Evolutionary conservation across 2,888 invertebrate genomes (phyloP).

Genomic region (Galerucella pusilla): DNA sequence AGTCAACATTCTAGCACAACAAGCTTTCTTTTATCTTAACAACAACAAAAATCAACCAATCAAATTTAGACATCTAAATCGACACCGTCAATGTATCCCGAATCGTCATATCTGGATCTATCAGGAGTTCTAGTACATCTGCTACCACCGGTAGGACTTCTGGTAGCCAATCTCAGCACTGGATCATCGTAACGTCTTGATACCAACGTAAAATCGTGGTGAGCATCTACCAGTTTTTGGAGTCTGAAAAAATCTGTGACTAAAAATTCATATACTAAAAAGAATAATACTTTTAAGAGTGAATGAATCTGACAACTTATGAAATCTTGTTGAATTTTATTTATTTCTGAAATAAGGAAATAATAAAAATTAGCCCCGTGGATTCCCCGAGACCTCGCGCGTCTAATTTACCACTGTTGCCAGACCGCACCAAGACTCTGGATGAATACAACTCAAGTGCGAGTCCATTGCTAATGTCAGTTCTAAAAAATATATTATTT

Average conservation of each 20-base stretch:
- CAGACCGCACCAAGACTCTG: no score
- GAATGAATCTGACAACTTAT: no score
- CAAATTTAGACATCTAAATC: conserved; percentile 68
- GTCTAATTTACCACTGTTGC: no score
- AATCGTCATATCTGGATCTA: conserved; percentile 77
- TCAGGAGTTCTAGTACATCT: conserved; percentile 63
- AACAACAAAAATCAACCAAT: conserved; percentile 1
- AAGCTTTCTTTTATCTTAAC: not conserved
- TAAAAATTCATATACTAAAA: not conserved
- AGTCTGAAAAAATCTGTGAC: conserved; percentile 67
- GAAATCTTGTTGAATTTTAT: no score
- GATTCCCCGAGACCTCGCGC: no score
- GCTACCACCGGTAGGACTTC: conserved; percentile 70
- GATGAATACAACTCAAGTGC: no score
- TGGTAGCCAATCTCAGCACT: conserved; percentile 65
- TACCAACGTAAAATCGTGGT: conserved; percentile 87
- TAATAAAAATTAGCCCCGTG: no score
- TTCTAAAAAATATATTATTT: not conserved
- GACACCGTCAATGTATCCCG: conserved; percentile 77
- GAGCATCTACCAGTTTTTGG: conserved; percentile 86
- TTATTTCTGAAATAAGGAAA: no score
- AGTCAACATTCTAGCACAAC: not conserved
- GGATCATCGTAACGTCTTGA: conserved; percentile 79
- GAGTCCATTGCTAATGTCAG: not conserved
- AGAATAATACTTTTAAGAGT: not conserved